Conservation (phyloP, 2,113 vertebrate species). For the Harpagus bidentatus region DNA sequence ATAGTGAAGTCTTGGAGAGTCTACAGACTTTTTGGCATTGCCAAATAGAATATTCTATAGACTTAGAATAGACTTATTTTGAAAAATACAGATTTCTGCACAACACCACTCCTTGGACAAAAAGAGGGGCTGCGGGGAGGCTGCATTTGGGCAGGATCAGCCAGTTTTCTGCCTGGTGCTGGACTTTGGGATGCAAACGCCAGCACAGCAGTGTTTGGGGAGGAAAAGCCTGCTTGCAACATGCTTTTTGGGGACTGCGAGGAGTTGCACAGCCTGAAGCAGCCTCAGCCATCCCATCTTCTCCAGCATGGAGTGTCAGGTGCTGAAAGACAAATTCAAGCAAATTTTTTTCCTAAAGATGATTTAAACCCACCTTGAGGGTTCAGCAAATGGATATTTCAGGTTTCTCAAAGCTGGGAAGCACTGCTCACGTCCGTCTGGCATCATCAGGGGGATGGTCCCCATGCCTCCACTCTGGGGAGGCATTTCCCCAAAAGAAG, state of each 20-base stretch:
- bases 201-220: accelerated
- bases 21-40: not conserved
- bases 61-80: not conserved
- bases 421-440: accelerated
- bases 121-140: not conserved
- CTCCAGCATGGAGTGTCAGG: accelerated
- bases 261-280: not conserved
- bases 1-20: not conserved
- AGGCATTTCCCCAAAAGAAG: not conserved
- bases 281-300: not conserved
- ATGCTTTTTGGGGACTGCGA: accelerated
- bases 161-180: accelerated
- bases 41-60: not conserved
- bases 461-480: accelerated
- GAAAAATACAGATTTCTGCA: not conserved
- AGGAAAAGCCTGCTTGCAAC: not conserved
- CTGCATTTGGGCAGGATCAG: not conserved
- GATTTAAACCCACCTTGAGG: not conserved
- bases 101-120: not conserved
- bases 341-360: not conserved
- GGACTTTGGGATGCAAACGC: not conserved
- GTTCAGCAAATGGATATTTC: accelerated
- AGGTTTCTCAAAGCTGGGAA: not conserved
- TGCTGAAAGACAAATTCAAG: not conserved
- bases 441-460: accelerated